Evolutionary conservation across 2,888 invertebrate species (phyloP).

Genomic region (Dichetophora obliterata): DNA sequence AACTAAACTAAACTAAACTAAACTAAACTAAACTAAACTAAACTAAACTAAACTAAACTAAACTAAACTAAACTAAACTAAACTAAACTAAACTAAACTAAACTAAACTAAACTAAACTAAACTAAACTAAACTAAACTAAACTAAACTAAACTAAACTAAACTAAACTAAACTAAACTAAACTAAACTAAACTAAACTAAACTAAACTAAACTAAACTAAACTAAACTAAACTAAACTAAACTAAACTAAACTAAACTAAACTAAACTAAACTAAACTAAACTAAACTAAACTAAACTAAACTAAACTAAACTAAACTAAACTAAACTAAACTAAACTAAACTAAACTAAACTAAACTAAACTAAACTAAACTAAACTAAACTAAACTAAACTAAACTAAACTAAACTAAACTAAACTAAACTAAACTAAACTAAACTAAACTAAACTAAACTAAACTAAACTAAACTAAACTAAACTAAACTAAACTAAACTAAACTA

Average conservation of each 20-base stretch:
- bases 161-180: neutral
- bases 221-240: neutral
- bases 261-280: neutral
- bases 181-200: neutral
- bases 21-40: neutral
- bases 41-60: slow-evolving; percentile 2
- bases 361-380: too few species aligned
- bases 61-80: slow-evolving; percentile 9
- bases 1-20: neutral
- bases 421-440: too few species aligned
- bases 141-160: neutral
- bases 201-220: neutral
- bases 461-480: too few species aligned
- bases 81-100: slow-evolving; percentile 4
- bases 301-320: too few species aligned
- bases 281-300: slow-evolving; percentile 1
- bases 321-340: too few species aligned
- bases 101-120: slow-evolving; percentile 4
- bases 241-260: neutral
- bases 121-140: neutral
- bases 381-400: too few species aligned
- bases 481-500: too few species aligned
- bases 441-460: too few species aligned
- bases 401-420: too few species aligned
- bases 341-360: too few species aligned